Evolutionary conservation across 2,888 invertebrate species (phyloP), one percentile per base, ranked within the genome.

Genomic region (Suillia variegata): DNA sequence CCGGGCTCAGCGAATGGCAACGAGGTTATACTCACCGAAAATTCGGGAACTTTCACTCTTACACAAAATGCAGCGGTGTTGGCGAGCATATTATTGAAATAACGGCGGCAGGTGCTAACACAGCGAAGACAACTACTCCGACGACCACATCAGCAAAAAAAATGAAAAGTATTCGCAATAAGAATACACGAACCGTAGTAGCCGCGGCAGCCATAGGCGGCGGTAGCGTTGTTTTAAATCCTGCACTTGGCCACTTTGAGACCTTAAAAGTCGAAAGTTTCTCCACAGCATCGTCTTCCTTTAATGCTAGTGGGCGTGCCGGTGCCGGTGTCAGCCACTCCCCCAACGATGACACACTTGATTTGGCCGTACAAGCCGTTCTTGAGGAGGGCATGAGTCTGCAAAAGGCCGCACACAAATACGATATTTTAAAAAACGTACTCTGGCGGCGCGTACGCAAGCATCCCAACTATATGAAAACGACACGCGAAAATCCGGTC

Each of bases 391-490:
- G 81, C 0, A 67, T 80, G 15, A 81, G 80, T 51, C 62, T 82
- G 12, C 81, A 81, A 55, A 82, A 81, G 57, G 82, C 81, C 1
- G 80, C 82, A 2, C 73, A 77, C 57, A 80, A 79, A 8, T 82
- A 66, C 59, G 77, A 79, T 47, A 76, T 82, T 26, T 81, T 82
- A 0, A 82, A 82, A 65, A 82, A 82, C 0, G 82, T 82, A 0
- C 67, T 82, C 1, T 82, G 82, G 82, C 74, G 82, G 10, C 72
- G 81, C 2, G 79, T 82, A 1, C 79, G 78, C 31, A 79, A 77
- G 10, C 75, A 79, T 67, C 80, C 80, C 1, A 70, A 74, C 1
- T 82, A 82, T 58, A 75, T 76, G 76, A 74, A 79, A 52, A 76
- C 75, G 0, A 70, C 78, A 6, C 74, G 80, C 0, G 80, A 81